Base-by-base conservation (phyloP, 30 jellyfish, hydroid and myxozoan genomes). In the Cassiopea xamachana region DNA sequence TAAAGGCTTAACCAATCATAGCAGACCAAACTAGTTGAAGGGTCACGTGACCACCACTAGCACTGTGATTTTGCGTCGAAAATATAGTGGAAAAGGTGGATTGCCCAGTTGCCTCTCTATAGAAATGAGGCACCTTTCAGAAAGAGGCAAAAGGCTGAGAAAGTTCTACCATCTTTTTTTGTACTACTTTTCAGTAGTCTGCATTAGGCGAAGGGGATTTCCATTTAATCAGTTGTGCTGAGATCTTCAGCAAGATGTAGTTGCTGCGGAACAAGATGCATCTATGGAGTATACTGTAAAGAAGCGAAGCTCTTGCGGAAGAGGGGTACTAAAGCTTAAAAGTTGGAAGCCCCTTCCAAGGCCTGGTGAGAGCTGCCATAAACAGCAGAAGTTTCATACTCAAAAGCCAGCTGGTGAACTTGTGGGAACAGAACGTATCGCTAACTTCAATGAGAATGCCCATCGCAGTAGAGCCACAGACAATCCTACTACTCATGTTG, bases 261-360 rank as follows among this genome's bases (percentile, higher is more conserved):
- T 55, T 55, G 64, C 12, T 3, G 64, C 69, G 74, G 15, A 64
- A 64, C 39, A 14, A 13, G 15, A 9, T 13, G 74, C 43, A 9
- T 9, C 74, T 14, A 64, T 64, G 74, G 74, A 7, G 0, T 27
- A 17, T 64, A 64, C 27, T 17, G 0, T 64, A 14, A 64, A 64
- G 43, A 79, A 87, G 69, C 86, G 83, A 44, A 81, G 96, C 51
- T 87, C 96, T 1, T 79, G 98, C 61, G 99, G 99, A 15, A 81
- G 99, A 27, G 99, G 99, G 6, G 96, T 95, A 9, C 80, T 95
- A 46, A 94, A 94, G 7, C 83, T 95, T 46, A 91, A 55, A 50
- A 48, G 92, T 12, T 91, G 88, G 91, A 91, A 78, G 69, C 99
- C 99, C 4, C 91, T 96, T 7, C 98, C 97, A 8, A 59, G 97